Percentiles rank a stretch among this genome's conserved stretches.
These are phyloP conservation scores for Chloroclystis v-ata DNA, from an alignment of 2,888 invertebrate species.

Conservation along the genomic window DNA sequence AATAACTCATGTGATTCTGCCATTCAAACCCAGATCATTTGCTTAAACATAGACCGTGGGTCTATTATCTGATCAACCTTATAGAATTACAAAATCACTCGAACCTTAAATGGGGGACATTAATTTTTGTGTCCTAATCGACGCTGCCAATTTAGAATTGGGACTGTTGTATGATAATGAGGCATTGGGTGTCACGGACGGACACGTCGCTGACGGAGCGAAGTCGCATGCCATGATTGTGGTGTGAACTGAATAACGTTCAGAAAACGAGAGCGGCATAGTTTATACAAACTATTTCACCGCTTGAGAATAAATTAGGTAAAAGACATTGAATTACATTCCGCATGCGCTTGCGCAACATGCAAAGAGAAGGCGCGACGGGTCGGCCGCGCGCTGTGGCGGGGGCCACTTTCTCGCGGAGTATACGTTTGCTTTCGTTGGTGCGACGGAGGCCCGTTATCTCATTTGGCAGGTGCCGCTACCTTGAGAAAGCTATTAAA, in stretches of 20 bases:
- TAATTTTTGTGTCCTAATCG: constrained; percentile 42
- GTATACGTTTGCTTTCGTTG: constrained; percentile 74
- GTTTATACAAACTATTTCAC: constrained; percentile 12
- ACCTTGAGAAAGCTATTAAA: constrained; percentile 70
- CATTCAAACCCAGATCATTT: not conserved
- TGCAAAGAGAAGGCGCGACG: constrained; percentile 59
- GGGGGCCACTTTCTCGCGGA: constrained; percentile 67
- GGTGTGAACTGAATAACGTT: constrained; percentile 20
- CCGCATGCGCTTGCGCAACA: constrained; percentile 68
- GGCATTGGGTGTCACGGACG: constrained; percentile 37
- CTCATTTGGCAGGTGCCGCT: constrained; percentile 73
- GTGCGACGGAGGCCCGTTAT: constrained; percentile 63
- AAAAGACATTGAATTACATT: constrained; percentile 47
- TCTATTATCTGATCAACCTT: too few relatives aligned
- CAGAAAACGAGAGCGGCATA: constrained; percentile 25
- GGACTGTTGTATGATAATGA: constrained; percentile 47
- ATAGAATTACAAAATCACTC: constrained; percentile 12
- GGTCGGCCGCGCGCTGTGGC: constrained; percentile 30
- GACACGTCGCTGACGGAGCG: constrained; percentile 15
- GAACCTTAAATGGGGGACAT: constrained; percentile 20
- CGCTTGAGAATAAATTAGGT: constrained; percentile 26
- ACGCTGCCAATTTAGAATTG: constrained; percentile 32
- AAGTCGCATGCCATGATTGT: constrained; percentile 4
- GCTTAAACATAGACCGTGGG: not conserved
- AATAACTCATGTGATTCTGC: not conserved